Evolutionary conservation across 2,113 vertebrate genomes (phyloP), one percentile per base, ranked within the genome.

Genomic region (Macquaria ambigua): DNA sequence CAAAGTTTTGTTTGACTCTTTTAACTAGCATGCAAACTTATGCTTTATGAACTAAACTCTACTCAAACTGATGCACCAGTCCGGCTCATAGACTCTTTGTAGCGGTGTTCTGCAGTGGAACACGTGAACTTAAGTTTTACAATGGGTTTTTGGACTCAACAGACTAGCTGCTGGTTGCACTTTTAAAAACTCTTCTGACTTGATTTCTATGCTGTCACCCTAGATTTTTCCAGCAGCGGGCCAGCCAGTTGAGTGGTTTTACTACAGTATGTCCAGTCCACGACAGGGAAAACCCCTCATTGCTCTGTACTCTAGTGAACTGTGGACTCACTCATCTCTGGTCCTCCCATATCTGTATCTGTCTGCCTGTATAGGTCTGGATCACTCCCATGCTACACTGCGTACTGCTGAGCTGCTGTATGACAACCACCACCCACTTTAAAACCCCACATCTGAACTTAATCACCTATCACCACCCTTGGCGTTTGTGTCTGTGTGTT

Each of bases 161-260:
- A 61, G 21, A 50, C 46, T 52, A 23, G 18, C 37, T 80, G 63
- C 48, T 58, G 34, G 43, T 43, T 41, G 28, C 10, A n/a, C 37
- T 55, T 43, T 4, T 15, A 59, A 74, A 70, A 71, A 48, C 23
- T 23, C 23, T 18, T 68, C 21, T 31, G 52, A 31, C 46, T 66
- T 62, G 23, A 80, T 71, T 74, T 82, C 43, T 62, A 55, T 41
- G 59, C n/a, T 61, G 46, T 78, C 62, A 67, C 1, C 14, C 9
- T 18, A 10, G 31, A 84, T 50, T 81, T 85, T 48, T 74, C 81
- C 74, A 88, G 76, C 78, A 78, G 69, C 63, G 53, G 83, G 75
- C 55, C 62, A 34, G 85, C 53, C 58, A 83, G 73, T 64, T 67
- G 74, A 83, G 69, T 70, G 77, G 41, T 77, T 83, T 87, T 81